Evolutionary conservation across 2,888 invertebrate genomes (phyloP), one percentile per base, ranked within the genome.

Genomic region (Meteorus colon): DNA sequence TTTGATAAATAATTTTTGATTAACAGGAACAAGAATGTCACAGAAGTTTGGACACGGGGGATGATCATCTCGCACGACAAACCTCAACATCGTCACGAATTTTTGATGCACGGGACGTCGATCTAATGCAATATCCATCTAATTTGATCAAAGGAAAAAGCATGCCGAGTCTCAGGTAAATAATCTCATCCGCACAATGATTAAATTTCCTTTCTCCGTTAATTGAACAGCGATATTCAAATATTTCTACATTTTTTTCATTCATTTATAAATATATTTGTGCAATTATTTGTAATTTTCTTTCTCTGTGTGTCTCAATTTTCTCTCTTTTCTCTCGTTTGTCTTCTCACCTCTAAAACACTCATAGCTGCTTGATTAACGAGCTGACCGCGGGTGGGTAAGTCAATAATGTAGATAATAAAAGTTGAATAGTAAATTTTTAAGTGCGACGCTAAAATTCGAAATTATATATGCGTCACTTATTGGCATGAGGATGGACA

Each of bases 141-240:
- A 96, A 96, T 90, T 91, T 97, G 70, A 95, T 96, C 78, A 96
- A 98, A 91, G 97, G 98, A 78, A 97, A 97, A 91, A 98, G 97
- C 91, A 97, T 98, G 97, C 98, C 98, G 3, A 97, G 97, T 87
- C 91, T 98, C 78, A 97, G 97, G 97, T 97, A 91, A 71, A 34
- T 62, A 27, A 59, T 48, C 10, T 12, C 16, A 29, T 48, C 10
- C 27, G 14, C 5, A 1, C 10, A 41, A 24, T 41, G 70, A 62
- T 76, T 76, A 8, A 19, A 24, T n/a, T 41, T n/a, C 41, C 41
- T n/a, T 12, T 24, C 19, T 55, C 3, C n/a, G 10, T 67, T 2
- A 14, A 16, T 67, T 4, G 4, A 14, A 67, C 24, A 41, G 14
- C 8, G 41, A 41, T 67, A 24, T 24, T 14, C 19, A 73, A 34